phyloP scores from a whole-genome alignment of 2,113 vertebrate species.

The Indicator indicator region DNA sequence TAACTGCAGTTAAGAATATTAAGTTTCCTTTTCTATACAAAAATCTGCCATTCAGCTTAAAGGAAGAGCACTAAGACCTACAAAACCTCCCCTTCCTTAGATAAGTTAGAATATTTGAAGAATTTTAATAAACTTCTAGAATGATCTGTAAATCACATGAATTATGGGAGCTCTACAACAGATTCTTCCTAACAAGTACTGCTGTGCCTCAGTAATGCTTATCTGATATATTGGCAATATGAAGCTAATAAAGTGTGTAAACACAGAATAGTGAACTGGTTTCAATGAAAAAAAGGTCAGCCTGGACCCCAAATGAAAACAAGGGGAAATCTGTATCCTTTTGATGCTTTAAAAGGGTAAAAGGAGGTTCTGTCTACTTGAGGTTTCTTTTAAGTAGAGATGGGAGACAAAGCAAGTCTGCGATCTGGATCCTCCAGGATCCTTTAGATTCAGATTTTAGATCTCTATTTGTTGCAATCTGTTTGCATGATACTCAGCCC shows the following conservation, averaged over 20 bases:
- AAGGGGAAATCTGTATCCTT: background rate
- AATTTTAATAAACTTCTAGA: constrained; percentile 35
- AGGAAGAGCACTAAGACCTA: background rate
- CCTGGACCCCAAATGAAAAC: background rate
- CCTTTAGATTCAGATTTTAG: background rate
- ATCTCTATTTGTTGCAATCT: background rate
- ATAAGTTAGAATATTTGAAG: constrained; percentile 39
- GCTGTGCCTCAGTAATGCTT: background rate
- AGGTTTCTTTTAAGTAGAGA: background rate
- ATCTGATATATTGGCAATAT: background rate
- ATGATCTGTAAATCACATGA: constrained; percentile 37
- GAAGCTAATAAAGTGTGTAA: background rate
- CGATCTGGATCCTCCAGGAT: background rate
- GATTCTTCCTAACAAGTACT: background rate
- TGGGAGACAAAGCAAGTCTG: background rate
- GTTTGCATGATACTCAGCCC: background rate
- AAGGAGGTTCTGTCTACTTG: background rate
- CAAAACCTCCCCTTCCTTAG: background rate
- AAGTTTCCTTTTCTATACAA: background rate
- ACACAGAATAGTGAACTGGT: background rate
- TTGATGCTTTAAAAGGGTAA: background rate
- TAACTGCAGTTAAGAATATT: constrained; percentile 33
- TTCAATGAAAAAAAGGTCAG: background rate
- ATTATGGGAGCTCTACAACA: background rate
- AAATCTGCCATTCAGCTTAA: constrained; percentile 49